A percentile compares a stretch with the other conserved stretches of the same genome.
Evolutionary conservation across 2,888 invertebrate species (phyloP).

Genomic region (Lepidocyrtinus sp.): DNA sequence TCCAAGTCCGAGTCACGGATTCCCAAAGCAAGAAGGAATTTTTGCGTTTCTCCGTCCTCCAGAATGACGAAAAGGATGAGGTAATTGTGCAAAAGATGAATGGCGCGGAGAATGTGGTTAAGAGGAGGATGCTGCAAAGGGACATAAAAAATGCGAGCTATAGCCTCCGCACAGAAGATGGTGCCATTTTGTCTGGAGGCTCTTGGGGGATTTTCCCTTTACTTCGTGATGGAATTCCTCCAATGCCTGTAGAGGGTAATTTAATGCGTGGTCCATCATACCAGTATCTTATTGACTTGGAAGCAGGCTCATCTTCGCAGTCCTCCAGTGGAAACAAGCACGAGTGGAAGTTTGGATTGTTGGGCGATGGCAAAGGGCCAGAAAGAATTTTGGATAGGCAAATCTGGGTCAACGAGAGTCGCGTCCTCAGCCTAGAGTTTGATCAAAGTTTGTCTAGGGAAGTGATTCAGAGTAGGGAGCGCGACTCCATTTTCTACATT

Average conservation of each 20-base stretch:
- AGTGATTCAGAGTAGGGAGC: slow-evolving; percentile 89
- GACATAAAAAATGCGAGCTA: slow-evolving; percentile 68
- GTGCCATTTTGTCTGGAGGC: slow-evolving; percentile 64
- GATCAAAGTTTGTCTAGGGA: slow-evolving; percentile 92
- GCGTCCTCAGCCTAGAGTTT: slow-evolving; percentile 92
- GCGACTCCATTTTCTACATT: slow-evolving; percentile 86
- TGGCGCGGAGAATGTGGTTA: slow-evolving; percentile 60
- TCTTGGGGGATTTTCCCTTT: slow-evolving; percentile 69
- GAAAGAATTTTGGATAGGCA: slow-evolving; percentile 69
- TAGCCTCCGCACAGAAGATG: slow-evolving; percentile 65
- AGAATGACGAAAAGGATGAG: slow-evolving; percentile 67
- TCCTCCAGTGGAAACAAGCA: slow-evolving; percentile 66
- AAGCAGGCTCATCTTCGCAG: slow-evolving; percentile 40
- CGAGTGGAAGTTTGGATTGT: slow-evolving; percentile 68
- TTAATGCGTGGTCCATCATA: slow-evolving; percentile 68
- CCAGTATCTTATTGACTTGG: slow-evolving; percentile 64
- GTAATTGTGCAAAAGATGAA: slow-evolving; percentile 65
- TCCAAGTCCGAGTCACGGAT: slow-evolving; percentile 67
- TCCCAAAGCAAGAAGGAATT: slow-evolving; percentile 63
- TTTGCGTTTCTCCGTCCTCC: slow-evolving; percentile 64
- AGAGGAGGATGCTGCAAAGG: slow-evolving; percentile 60
- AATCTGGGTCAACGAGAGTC: slow-evolving; percentile 87
- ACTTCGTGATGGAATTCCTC: slow-evolving; percentile 62
- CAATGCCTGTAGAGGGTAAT: slow-evolving; percentile 67
- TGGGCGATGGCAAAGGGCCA: slow-evolving; percentile 67